These are phyloP conservation scores for Sphecodes monilicornis DNA, from an alignment of 2,888 invertebrate genomes.

Conservation along the genomic window DNA sequence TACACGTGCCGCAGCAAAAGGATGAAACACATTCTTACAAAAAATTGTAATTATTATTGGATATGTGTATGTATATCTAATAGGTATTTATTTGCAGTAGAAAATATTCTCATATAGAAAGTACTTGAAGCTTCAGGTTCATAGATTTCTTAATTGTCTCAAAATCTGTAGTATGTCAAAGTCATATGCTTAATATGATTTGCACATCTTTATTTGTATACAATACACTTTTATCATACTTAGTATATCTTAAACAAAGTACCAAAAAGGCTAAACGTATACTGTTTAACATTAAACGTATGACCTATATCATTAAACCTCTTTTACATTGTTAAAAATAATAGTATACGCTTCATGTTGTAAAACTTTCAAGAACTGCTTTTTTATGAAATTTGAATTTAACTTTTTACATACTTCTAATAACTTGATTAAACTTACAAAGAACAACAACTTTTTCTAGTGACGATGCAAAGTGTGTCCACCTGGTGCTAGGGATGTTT, in stretches of 20 bases:
- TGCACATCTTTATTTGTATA: not conserved
- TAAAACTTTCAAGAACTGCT: not conserved
- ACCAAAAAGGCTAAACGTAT: too few species aligned
- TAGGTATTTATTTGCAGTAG: conserved; percentile 34
- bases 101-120: conserved; percentile 46
- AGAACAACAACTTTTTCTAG: not conserved
- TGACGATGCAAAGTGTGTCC: not conserved
- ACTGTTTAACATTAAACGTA: too few species aligned
- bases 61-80: not conserved
- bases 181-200: not conserved
- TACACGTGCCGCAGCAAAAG: not conserved
- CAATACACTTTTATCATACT: not conserved
- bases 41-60: conserved; percentile 4
- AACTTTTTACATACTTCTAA: not conserved
- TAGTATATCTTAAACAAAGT: not conserved
- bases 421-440: not conserved
- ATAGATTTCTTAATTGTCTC: not conserved
- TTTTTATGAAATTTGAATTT: not conserved
- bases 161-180: not conserved
- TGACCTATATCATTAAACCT: not conserved
- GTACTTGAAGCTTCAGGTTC: conserved; percentile 59
- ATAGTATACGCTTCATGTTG: not conserved
- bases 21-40: not conserved
- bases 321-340: not conserved
- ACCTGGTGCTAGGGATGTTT: too few species aligned